These are phyloP conservation scores for Okapia johnstoni DNA, from an alignment of 2,113 vertebrate species.

Conservation along the genomic window DNA sequence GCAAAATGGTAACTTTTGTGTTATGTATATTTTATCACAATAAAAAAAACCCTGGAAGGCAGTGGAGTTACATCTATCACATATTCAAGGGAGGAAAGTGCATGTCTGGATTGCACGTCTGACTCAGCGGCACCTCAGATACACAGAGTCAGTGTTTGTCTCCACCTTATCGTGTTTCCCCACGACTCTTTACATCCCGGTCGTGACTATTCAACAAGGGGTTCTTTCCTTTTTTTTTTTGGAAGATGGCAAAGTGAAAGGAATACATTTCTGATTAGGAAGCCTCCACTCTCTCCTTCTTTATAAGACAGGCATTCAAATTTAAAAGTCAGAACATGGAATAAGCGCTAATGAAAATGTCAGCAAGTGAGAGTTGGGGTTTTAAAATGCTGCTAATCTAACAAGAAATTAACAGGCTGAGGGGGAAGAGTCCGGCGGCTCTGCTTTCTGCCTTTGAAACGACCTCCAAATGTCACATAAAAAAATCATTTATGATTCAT, in stretches of 20 bases:
- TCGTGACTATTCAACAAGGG: not conserved
- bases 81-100: not conserved
- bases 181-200: not conserved
- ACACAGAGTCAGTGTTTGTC: not conserved
- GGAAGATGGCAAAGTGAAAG: not conserved
- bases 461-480: not conserved
- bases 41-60: not conserved
- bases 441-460: conserved; percentile 11
- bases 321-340: conserved; percentile 37
- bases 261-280: conserved; percentile 16
- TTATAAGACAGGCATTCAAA: conserved; percentile 41
- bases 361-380: conserved; percentile 28
- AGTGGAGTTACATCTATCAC: not conserved
- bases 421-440: not conserved
- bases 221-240: not conserved
- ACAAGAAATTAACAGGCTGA: not conserved
- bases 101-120: not conserved
- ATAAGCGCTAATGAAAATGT: conserved; percentile 56
- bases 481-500: not conserved
- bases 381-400: conserved; percentile 30
- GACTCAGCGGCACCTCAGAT: not conserved
- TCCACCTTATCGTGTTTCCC: not conserved
- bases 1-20: not conserved
- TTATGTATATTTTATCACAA: not conserved
- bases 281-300: not conserved